Percentiles rank a stretch among this genome's conserved stretches.
Evolutionary conservation across 2,888 invertebrate species (phyloP).

Genomic region (Allygus modestus): DNA sequence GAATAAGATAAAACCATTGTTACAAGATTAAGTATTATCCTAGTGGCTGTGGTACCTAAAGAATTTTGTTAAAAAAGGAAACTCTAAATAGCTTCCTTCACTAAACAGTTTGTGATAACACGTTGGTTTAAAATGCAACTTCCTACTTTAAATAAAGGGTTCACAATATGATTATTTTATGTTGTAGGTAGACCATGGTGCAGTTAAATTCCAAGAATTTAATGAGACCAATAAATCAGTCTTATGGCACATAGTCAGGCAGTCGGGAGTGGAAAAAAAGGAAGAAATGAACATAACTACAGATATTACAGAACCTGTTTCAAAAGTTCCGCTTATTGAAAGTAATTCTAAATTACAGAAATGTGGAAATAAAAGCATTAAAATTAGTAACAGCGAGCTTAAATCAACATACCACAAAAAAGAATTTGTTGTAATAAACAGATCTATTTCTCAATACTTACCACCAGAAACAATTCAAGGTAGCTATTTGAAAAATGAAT

Average conservation of each 20-base stretch:
- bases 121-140: too few relatives aligned
- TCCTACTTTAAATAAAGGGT: too few relatives aligned
- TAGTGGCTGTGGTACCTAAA: too few relatives aligned
- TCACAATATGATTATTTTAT: background rate
- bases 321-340: background rate
- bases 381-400: background rate
- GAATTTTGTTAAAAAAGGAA: too few relatives aligned
- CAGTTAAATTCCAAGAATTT: background rate
- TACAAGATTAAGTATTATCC: too few relatives aligned
- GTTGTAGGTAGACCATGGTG: background rate
- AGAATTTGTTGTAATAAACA: background rate
- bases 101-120: too few relatives aligned
- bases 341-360: background rate
- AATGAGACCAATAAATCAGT: background rate
- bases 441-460: background rate
- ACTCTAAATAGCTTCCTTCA: too few relatives aligned
- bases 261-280: background rate
- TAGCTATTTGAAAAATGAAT: background rate
- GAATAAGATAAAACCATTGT: too few relatives aligned
- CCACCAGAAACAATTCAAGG: background rate
- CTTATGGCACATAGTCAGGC: background rate
- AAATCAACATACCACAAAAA: background rate
- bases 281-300: background rate
- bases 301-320: background rate
- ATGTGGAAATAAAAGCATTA: background rate